Evolutionary conservation across 2,797 vertebrate genomes (phyloP), one percentile per base, ranked within the genome.

Genomic region (Acipenser ruthenus): DNA sequence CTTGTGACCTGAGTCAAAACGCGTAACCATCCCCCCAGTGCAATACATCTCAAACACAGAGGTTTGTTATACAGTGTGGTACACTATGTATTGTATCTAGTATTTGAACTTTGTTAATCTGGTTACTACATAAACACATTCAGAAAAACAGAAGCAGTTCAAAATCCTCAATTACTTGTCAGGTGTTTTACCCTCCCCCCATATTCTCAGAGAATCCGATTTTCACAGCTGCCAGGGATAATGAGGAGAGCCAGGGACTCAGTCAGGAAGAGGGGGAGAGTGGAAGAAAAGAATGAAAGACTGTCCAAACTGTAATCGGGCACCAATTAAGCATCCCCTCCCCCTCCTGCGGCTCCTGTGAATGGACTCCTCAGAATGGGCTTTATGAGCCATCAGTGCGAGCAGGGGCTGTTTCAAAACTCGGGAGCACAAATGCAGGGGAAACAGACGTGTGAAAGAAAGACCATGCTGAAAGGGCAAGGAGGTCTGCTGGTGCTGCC

Each of bases 161-260:
- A 3, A 37, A 37, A 37, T 37, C 23, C 23, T 37, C 23, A 37
- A 37, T 37, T 37, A 37, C 23, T 37, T 37, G 23, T 37, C 23
- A 37, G 4, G 23, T 37, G 4, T 37, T 37, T 37, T 37, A 37
- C 23, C 23, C 23, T 23, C 23, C 23, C 23, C 23, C 23, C 23
- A 23, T 37, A 67, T 71, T 69, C 48, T 62, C 62, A 49, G 59
- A 66, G 74, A 70, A 77, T 69, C 73, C 55, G 58, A 76, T 74
- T 75, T 75, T 66, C 63, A 65, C 69, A 76, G 73, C 71, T 75
- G 71, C 69, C 70, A 71, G 68, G 68, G 77, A 75, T 81, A 81
- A 85, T 83, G 82, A 77, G 77, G 72, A 71, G 65, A 75, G 73
- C 65, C 78, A 71, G 77, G 74, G 76, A 84, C 76, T 76, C 68